phyloP scores from a whole-genome alignment of 2,797 vertebrate genomes.

The Sebastiscus tertius region DNA sequence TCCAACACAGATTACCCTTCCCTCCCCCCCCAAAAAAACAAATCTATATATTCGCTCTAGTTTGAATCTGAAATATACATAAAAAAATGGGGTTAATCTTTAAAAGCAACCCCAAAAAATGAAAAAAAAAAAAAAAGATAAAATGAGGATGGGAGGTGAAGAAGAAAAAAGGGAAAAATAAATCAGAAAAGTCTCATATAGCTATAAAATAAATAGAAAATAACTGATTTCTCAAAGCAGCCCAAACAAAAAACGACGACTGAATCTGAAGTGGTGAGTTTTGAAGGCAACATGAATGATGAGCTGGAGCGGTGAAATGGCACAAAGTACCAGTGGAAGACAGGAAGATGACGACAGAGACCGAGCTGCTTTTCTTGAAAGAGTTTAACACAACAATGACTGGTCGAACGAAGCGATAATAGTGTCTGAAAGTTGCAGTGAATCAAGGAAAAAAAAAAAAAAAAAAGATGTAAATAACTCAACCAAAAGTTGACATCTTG shows the following conservation, averaged over 20 bases:
- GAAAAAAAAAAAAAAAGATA: constrained; percentile 58
- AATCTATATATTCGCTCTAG: constrained; percentile 77
- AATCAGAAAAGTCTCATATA: constrained; percentile 65
- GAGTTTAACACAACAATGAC: constrained; percentile 38
- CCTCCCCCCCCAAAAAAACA: constrained; percentile 11
- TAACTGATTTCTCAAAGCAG: constrained; percentile 78
- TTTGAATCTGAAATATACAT: constrained; percentile 84
- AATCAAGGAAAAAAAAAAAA: background rate
- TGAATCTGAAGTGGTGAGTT: constrained; percentile 30
- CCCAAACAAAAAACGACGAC: constrained; percentile 45
- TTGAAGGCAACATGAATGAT: constrained; percentile 71
- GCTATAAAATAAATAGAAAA: constrained; percentile 85
- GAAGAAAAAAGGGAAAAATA: background rate
- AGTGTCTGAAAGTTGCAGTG: constrained; percentile 24
- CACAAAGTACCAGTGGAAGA: constrained; percentile 56
- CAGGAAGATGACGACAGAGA: constrained; percentile 9
- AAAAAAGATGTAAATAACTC: constrained; percentile 20
- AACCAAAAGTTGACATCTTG: constrained; percentile 25
- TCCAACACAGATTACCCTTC: constrained; percentile 38
- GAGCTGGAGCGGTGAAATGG: constrained; percentile 33
- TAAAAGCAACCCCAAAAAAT: constrained; percentile 68
- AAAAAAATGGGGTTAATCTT: constrained; percentile 57
- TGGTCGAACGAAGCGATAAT: constrained; percentile 12
- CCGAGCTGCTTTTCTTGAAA: constrained; percentile 33
- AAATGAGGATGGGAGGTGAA: constrained; percentile 26